These are phyloP conservation scores for Danio rerio DNA, from an alignment of 2,113 vertebrate genomes.

Conservation along the genomic window GRCz12tu NC_133176.1:42803001-42803500, in stretches of 20 bases:
- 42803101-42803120: neutral
- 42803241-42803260: constrained; percentile 87
- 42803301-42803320: constrained; percentile 82
- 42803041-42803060: constrained; percentile 31
- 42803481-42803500: neutral
- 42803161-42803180: constrained; percentile 85
- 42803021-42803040: constrained; percentile 50
- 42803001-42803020: constrained; percentile 54
- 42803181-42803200: constrained; percentile 46
- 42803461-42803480: constrained; percentile 25
- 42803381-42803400: constrained; percentile 10
- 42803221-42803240: constrained; percentile 84
- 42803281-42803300: constrained; percentile 86
- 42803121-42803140: constrained; percentile 52
- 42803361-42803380: constrained; percentile 17
- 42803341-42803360: constrained; percentile 39
- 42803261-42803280: constrained; percentile 83
- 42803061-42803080: neutral
- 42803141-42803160: constrained; percentile 71
- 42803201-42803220: constrained; percentile 3
- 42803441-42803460: neutral
- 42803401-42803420: neutral
- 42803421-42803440: neutral
- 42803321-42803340: constrained; percentile 74
- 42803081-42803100: neutral